Conservation (phyloP, 2,113 vertebrate species). For the Osmerus mordax region DNA sequence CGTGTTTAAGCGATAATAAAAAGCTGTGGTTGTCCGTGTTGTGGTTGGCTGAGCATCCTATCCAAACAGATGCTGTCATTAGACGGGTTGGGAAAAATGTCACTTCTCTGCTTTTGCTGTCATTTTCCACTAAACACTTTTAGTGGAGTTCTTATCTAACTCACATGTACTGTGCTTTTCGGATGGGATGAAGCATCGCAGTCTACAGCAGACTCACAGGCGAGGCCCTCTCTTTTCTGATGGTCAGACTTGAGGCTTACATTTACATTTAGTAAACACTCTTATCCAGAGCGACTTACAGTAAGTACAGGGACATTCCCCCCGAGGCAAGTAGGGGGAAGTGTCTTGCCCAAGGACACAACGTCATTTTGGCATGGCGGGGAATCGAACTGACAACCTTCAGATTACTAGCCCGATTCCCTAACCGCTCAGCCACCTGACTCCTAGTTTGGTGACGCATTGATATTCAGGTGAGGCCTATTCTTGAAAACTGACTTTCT, state of each 20-base stretch:
- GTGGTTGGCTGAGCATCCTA: conserved; percentile 44
- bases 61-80: conserved; percentile 49
- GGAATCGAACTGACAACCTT: too few species aligned
- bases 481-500: background rate
- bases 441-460: background rate
- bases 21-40: conserved; percentile 39
- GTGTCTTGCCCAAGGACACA: too few species aligned
- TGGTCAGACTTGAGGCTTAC: conserved; percentile 4
- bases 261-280: too few species aligned
- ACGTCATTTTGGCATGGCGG: too few species aligned
- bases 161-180: conserved; percentile 65
- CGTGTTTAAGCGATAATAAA: conserved; percentile 29
- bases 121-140: conserved; percentile 64
- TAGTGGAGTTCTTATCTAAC: conserved; percentile 68
- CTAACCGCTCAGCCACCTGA: too few species aligned
- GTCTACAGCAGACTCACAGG: background rate
- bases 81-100: conserved; percentile 46
- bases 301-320: too few species aligned
- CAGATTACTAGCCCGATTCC: too few species aligned
- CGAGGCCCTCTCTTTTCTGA: background rate
- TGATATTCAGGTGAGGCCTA: background rate
- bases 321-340: too few species aligned
- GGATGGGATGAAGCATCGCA: conserved; percentile 43
- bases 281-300: too few species aligned
- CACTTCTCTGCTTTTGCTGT: conserved; percentile 49